Evolutionary conservation across 2,113 vertebrate genomes (phyloP), one percentile per base, ranked within the genome.

Genomic region (Chaetorhynchus papuensis): DNA sequence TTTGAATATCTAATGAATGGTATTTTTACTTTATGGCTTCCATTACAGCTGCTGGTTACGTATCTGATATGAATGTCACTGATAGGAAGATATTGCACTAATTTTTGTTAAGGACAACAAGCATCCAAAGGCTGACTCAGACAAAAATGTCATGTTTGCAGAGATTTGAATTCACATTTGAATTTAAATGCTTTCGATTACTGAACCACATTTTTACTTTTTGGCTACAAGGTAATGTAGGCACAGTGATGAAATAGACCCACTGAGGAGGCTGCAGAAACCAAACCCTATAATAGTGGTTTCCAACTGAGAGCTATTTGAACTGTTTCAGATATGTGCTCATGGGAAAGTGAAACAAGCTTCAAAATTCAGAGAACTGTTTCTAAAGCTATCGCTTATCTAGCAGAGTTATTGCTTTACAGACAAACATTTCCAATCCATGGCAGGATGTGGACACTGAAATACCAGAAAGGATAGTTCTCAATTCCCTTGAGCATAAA

Each of bases 1-100:
- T 90, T 89, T 59, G 18, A 91, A 97, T 94, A 87, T 72, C 75
- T 83, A 87, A 49, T 90, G 53, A 96, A 91, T 85, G 10, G 42
- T 75, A 69, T 61, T 89, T 90, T 88, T 90, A 30, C 79, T 81
- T 81, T 65, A 37, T 64, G 96, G 74, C 13, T 90, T 88, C 52
- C 94, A 94, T 79, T 64, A 50, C 45, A 89, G 89, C 60, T 96
- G 76, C 39, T 71, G 35, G 24, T 94, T 97, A 89, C 35, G 19
- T 44, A 68, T 71, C 76, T 96, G 91, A 94, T 39, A 17, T 44
- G 69, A 90, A 70, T 91, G 19, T 54, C 75, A 76, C 52, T 83
- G 72, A 90, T 14, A 87, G 72, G 59, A 94, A 95, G 41, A 82
- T 39, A 52, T 19, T 74, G 76, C 72, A 96, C 69, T 39, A 31